These are phyloP conservation scores for Crax fasciolata DNA, from an alignment of 2,797 vertebrate species.

Conservation along the genomic window DNA sequence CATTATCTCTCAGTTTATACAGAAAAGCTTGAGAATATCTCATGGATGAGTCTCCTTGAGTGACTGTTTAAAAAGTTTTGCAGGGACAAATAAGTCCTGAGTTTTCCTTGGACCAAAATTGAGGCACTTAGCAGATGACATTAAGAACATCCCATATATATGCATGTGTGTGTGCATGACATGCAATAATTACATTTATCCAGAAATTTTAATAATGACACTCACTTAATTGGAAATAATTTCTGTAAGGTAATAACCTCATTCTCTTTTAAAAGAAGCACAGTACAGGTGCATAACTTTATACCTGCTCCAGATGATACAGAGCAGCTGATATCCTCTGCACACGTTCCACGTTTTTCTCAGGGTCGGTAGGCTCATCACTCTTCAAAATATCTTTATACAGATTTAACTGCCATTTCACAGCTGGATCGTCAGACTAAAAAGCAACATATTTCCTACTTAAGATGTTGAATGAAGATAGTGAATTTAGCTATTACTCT, in stretches of 20 bases:
- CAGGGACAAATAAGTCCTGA: not conserved
- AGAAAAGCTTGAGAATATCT: not conserved
- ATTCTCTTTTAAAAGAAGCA: not conserved
- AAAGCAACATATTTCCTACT: slow-evolving; percentile 11
- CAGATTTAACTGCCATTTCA: slow-evolving; percentile 97
- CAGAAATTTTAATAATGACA: not conserved
- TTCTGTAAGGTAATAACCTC: not conserved
- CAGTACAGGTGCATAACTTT: not conserved
- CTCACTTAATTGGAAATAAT: not conserved
- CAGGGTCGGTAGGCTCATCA: slow-evolving; percentile 90
- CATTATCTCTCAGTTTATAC: not conserved
- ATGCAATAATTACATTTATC: not conserved
- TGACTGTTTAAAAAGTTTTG: not conserved
- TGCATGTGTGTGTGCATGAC: fast-evolving
- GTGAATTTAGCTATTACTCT: not conserved
- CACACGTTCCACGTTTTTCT: slow-evolving; percentile 92
- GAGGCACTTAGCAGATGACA: not conserved
- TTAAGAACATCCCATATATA: not conserved
- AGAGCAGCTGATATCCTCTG: slow-evolving; percentile 99
- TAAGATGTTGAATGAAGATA: not conserved
- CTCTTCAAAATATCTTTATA: slow-evolving; percentile 93
- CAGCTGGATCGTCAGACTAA: slow-evolving; percentile 96
- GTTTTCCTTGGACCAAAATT: not conserved
- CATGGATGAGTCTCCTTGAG: not conserved
- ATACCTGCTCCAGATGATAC: slow-evolving; percentile 97